Percentiles rank a stretch among this genome's conserved stretches.
phyloP scores from a whole-genome alignment of 2,113 vertebrate genomes.

The Onychorhynchus coronatus region DNA sequence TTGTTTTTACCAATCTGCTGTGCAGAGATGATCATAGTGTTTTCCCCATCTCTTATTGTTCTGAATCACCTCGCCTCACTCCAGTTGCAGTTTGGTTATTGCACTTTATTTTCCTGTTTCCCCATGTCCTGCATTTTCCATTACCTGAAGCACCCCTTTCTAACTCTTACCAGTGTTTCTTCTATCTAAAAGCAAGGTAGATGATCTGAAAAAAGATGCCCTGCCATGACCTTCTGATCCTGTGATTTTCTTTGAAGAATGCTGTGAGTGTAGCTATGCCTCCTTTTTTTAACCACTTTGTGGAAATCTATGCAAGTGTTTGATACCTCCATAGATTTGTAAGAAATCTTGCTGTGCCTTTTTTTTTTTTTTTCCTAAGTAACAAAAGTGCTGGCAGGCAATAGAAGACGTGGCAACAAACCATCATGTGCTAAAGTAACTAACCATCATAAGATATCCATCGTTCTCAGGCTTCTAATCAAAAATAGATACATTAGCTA shows the following conservation, averaged over 20 bases:
- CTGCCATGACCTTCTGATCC: neutral
- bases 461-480: neutral
- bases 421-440: neutral
- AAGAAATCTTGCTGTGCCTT: neutral
- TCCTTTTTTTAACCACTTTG: neutral
- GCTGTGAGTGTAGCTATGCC: neutral
- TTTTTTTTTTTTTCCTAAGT: neutral
- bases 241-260: neutral
- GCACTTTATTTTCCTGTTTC: neutral
- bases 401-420: neutral
- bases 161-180: neutral
- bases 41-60: neutral
- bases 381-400: neutral
- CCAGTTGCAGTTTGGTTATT: neutral
- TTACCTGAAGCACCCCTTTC: neutral
- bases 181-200: neutral
- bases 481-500: neutral
- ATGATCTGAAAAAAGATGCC: neutral
- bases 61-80: neutral
- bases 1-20: neutral
- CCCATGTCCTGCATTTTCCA: neutral
- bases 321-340: neutral
- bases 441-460: neutral
- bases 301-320: neutral
- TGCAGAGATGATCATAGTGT: fast-evolving